Evolutionary conservation across 2,797 vertebrate species (phyloP).

Genomic region (Urophycis tenuis): DNA sequence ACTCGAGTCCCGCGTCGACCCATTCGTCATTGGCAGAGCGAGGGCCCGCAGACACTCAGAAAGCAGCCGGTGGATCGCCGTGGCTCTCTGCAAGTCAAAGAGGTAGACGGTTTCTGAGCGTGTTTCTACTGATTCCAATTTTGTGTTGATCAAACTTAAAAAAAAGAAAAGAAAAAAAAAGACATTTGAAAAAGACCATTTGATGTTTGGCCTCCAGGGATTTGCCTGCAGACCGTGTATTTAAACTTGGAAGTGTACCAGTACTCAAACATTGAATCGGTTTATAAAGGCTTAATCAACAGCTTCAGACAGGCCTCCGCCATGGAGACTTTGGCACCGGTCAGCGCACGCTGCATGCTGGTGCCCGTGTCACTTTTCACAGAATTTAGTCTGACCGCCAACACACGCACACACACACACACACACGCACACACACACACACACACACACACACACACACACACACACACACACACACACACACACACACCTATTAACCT

Average conservation of each 20-base stretch:
- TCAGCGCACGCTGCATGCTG: background rate
- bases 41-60: no score
- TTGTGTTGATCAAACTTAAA: background rate
- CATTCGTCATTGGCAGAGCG: background rate
- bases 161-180: no score
- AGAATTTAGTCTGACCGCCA: slow-evolving; percentile 28
- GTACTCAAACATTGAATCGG: background rate
- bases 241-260: no score
- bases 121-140: background rate
- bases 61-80: background rate
- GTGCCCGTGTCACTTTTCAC: background rate
- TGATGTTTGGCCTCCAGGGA: background rate
- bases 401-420: background rate
- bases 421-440: background rate
- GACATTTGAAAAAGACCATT: no score
- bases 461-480: background rate
- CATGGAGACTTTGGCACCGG: background rate
- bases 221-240: no score
- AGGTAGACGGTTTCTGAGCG: background rate
- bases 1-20: background rate
- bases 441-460: background rate
- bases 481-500: slow-evolving; percentile 32
- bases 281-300: background rate
- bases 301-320: background rate
- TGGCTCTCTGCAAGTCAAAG: background rate